Conservation (phyloP, 2,113 vertebrate genomes). For the Myotis yumanensis region DNA sequence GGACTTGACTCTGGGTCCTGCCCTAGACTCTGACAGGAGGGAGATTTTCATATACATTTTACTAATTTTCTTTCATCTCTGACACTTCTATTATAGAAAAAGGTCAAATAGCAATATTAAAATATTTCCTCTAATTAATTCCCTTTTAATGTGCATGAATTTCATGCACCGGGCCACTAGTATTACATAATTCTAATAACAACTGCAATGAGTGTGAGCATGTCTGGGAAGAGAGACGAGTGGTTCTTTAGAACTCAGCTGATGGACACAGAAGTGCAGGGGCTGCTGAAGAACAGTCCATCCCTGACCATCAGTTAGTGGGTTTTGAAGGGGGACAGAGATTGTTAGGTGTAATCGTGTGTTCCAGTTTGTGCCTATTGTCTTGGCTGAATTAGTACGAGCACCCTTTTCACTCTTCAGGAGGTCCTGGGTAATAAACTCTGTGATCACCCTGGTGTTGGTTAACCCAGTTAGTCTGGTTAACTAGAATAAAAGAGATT, state of each 20-base stretch:
- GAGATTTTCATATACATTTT: no score
- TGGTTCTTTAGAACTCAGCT: not conserved
- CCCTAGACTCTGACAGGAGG: no score
- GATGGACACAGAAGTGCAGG: not conserved
- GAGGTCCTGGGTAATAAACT: not conserved
- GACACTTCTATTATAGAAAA: no score
- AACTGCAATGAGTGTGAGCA: not conserved
- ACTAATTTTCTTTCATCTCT: no score
- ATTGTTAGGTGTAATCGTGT: not conserved
- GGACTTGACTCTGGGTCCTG: no score
- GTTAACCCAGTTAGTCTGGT: not conserved
- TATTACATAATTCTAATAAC: not conserved
- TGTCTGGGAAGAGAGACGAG: not conserved
- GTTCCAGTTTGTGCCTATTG: not conserved
- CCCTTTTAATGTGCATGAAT: no score
- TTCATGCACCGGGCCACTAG: no score
- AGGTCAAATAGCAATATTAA: no score
- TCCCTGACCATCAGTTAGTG: not conserved
- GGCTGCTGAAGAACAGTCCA: not conserved
- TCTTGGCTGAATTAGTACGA: not conserved
- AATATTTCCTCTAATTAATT: no score
- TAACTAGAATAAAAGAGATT: not conserved
- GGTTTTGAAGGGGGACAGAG: not conserved
- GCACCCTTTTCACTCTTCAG: not conserved
- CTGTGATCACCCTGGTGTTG: not conserved